phyloP scores from a whole-genome alignment of 2,888 invertebrate genomes.

The Acleris emargana region DNA sequence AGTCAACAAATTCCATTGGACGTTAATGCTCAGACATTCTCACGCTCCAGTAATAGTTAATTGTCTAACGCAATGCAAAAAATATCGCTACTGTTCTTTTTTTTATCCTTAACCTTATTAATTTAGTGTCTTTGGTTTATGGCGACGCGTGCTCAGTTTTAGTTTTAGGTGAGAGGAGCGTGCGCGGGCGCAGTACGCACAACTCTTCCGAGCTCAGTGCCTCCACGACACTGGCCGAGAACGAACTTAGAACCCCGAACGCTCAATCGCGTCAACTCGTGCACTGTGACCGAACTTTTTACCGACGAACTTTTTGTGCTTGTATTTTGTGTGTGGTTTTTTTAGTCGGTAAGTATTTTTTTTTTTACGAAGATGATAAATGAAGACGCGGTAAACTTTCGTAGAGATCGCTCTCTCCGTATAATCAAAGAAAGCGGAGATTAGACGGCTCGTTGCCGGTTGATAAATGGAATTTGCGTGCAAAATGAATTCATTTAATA shows the following conservation, averaged over 20 bases:
- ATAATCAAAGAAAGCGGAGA: slow-evolving; percentile 58
- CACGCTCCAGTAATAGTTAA: slow-evolving; percentile 55
- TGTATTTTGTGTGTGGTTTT: slow-evolving; percentile 63
- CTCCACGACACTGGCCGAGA: slow-evolving; percentile 74
- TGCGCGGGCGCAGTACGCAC: slow-evolving; percentile 71
- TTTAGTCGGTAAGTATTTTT: slow-evolving; percentile 54
- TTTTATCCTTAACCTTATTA: slow-evolving; percentile 78
- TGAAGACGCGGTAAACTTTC: slow-evolving; percentile 46
- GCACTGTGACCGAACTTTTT: slow-evolving; percentile 64
- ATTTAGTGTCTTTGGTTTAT: slow-evolving; percentile 58
- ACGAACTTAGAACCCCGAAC: slow-evolving; percentile 73
- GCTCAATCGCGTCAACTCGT: slow-evolving; percentile 54
- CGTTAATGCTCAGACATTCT: slow-evolving; percentile 45
- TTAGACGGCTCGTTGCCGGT: slow-evolving; percentile 46
- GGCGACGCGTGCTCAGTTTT: slow-evolving; percentile 63
- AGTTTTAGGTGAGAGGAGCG: slow-evolving; percentile 67
- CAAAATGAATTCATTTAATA: slow-evolving; percentile 30
- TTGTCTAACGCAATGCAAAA: slow-evolving; percentile 52
- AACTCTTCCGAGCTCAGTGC: slow-evolving; percentile 77
- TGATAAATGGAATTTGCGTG: slow-evolving; percentile 47
- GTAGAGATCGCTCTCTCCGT: slow-evolving; percentile 57
- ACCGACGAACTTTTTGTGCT: slow-evolving; percentile 59
- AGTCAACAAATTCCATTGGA: slow-evolving; percentile 25
- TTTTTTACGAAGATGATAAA: slow-evolving; percentile 36
- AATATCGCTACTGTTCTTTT: slow-evolving; percentile 58